Conservation (phyloP, 2,888 invertebrate species). For the Leucoma salicis region DNA sequence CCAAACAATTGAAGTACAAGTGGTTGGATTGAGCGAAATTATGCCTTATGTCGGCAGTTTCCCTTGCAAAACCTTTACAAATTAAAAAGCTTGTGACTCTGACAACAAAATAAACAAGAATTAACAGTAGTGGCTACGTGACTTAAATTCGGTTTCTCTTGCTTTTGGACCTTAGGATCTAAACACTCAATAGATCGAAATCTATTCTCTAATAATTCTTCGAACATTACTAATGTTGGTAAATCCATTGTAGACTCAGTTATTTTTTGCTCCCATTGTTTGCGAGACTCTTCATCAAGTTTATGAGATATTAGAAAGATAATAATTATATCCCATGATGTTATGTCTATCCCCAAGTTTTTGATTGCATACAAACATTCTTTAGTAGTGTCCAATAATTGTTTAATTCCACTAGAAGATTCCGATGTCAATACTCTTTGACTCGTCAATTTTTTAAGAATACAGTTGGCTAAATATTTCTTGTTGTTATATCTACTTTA, state of each 20-base stretch:
- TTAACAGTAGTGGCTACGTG: no score
- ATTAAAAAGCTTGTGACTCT: no score
- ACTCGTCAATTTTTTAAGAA: not conserved
- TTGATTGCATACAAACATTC: constrained; percentile 4
- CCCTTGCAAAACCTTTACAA: not conserved
- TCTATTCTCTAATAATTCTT: not conserved
- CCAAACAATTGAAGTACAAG: not conserved
- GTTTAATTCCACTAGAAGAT: constrained; percentile 1
- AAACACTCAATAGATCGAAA: no score
- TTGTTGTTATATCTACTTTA: not conserved
- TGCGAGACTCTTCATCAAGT: not conserved
- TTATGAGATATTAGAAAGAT: not conserved
- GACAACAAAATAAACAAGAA: no score
- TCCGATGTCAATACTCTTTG: not conserved
- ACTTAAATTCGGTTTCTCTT: no score
- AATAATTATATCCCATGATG: not conserved
- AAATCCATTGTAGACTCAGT: not conserved
- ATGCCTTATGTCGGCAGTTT: not conserved
- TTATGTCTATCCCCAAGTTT: not conserved
- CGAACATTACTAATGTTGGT: not conserved
- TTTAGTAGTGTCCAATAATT: constrained; percentile 1
- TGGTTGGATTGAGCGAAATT: not conserved
- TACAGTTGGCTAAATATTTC: not conserved
- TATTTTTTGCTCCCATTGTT: not conserved
- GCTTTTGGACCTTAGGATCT: no score